Conservation (phyloP, 2,888 invertebrate species). For the Chrysodeixis includens region DNA sequence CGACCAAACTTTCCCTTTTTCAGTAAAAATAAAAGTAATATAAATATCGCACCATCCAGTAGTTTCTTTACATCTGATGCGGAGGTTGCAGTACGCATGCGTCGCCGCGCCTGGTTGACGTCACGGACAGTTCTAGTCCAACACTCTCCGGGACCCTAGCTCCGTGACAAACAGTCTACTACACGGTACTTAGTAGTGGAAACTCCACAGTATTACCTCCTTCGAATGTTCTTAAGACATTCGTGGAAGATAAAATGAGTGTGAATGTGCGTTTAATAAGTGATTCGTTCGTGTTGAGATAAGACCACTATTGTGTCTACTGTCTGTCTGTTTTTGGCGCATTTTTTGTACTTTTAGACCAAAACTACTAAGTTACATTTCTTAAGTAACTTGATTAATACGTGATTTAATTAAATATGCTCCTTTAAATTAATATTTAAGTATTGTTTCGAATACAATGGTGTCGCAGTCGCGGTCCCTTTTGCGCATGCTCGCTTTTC, state of each 20-base stretch:
- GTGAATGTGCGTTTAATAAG: conserved; percentile 20
- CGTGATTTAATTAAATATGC: neutral
- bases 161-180: conserved; percentile 46
- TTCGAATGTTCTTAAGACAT: conserved; percentile 25
- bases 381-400: neutral
- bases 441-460: conserved; percentile 51
- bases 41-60: conserved; percentile 56
- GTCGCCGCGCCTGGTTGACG: conserved; percentile 83
- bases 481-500: conserved; percentile 72
- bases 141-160: conserved; percentile 71
- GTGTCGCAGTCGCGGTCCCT: conserved; percentile 41
- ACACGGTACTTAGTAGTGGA: conserved; percentile 11
- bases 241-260: conserved; percentile 24
- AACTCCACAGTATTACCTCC: conserved; percentile 6
- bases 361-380: neutral
- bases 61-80: conserved; percentile 62
- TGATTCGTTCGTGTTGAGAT: conserved; percentile 28
- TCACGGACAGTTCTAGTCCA: conserved; percentile 75
- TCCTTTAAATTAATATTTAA: conserved; percentile 25
- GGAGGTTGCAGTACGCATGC: conserved; percentile 76
- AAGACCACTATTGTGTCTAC: neutral
- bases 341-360: neutral
- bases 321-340: conserved; percentile 46
- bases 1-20: neutral
- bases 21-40: neutral